A percentile compares a stretch with the other conserved stretches of the same genome.
Evolutionary conservation across 2,888 invertebrate species (phyloP).

Genomic region (Erebia aethiops): DNA sequence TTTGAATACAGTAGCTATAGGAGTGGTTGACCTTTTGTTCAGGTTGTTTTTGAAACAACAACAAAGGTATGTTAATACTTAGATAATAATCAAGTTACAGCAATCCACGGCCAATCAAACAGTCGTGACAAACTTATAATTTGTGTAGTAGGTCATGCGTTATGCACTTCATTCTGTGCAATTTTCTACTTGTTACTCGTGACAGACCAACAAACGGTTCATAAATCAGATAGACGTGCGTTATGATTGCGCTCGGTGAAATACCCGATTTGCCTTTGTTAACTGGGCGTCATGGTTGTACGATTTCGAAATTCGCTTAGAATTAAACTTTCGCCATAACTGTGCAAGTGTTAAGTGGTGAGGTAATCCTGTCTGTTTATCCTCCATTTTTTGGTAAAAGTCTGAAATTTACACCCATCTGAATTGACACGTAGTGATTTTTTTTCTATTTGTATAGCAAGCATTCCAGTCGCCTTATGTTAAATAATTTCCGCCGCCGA

Average conservation of each 20-base stretch:
- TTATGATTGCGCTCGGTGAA: constrained; percentile 41
- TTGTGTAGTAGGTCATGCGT: constrained; percentile 27
- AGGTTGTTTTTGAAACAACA: neutral
- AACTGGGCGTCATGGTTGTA: constrained; percentile 41
- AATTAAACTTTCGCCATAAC: constrained; percentile 7
- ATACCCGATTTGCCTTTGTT: constrained; percentile 53
- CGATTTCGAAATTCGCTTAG: constrained; percentile 10
- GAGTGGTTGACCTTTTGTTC: neutral
- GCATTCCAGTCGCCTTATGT: too few relatives aligned
- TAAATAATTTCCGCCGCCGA: too few relatives aligned
- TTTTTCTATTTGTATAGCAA: too few relatives aligned
- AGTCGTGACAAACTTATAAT: constrained; percentile 35
- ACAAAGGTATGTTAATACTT: neutral
- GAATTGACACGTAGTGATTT: neutral
- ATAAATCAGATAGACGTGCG: constrained; percentile 45
- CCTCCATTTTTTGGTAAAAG: neutral
- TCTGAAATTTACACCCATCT: neutral
- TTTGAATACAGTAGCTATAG: neutral
- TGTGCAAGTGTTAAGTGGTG: neutral
- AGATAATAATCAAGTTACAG: constrained; percentile 29
- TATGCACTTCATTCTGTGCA: constrained; percentile 32
- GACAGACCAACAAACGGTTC: constrained; percentile 39
- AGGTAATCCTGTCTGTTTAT: neutral
- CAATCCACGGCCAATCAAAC: constrained; percentile 33
- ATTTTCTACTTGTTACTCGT: constrained; percentile 33